Conservation (phyloP, 2,113 vertebrate genomes). For the Varanus komodoensis region DNA sequence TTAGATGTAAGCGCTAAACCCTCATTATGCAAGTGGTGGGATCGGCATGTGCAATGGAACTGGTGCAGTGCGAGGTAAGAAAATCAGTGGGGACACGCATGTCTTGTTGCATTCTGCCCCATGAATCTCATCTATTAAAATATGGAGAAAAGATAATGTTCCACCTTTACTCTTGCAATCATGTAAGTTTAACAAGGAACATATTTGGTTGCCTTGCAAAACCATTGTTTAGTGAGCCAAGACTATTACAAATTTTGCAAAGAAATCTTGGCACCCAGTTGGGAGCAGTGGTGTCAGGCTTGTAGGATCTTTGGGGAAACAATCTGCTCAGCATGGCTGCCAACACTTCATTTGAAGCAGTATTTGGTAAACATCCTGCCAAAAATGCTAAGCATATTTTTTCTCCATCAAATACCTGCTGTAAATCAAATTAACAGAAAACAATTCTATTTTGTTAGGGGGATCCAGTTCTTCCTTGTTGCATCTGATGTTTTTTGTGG, state of each 20-base stretch:
- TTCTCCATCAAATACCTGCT: neutral
- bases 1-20: too few species aligned
- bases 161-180: neutral
- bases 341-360: neutral
- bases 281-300: neutral
- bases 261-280: neutral
- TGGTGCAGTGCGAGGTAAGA: too few species aligned
- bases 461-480: neutral
- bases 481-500: neutral
- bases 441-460: neutral
- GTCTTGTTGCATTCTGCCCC: too few species aligned
- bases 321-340: neutral
- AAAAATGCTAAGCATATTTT: neutral
- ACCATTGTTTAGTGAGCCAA: neutral
- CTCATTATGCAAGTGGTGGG: too few species aligned
- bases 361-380: neutral
- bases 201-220: neutral
- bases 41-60: too few species aligned
- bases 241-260: neutral
- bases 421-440: conserved; percentile 1
- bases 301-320: neutral
- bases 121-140: neutral
- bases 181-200: neutral
- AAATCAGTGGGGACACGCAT: too few species aligned
- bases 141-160: neutral